Evolutionary conservation across 1,140 invertebrate species (phyloP).

Genomic region (Drosophila punjabiensis): DNA sequence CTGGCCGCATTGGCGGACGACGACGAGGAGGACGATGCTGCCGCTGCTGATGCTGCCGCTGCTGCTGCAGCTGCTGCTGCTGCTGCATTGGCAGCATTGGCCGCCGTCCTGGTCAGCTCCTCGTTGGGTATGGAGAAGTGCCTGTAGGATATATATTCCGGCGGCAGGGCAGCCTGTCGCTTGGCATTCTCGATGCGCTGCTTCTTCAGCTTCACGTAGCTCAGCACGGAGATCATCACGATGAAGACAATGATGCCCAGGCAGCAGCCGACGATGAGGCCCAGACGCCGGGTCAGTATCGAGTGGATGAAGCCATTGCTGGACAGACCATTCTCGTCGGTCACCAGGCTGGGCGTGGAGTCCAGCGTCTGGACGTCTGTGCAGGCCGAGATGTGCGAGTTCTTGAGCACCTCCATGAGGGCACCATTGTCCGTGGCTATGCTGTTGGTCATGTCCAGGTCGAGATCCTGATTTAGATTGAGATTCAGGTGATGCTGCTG

Average conservation of each 20-base stretch:
- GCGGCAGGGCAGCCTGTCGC: constrained; percentile 87
- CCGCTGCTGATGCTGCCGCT: neutral
- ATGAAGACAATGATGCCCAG: constrained; percentile 94
- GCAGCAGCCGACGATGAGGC: constrained; percentile 93
- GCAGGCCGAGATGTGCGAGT: constrained; percentile 91
- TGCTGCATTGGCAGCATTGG: constrained; percentile 33
- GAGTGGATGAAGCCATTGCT: constrained; percentile 88
- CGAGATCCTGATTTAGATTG: constrained; percentile 34
- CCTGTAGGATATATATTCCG: constrained; percentile 91
- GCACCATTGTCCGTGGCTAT: constrained; percentile 85
- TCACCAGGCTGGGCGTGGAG: constrained; percentile 88
- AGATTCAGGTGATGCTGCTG: constrained; percentile 13
- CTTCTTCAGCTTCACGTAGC: constrained; percentile 94
- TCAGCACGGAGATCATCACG: constrained; percentile 92
- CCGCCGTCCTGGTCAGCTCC: constrained; percentile 69
- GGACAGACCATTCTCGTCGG: constrained; percentile 88
- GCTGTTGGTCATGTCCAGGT: constrained; percentile 58
- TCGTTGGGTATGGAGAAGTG: constrained; percentile 88
- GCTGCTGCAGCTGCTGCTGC: constrained; percentile 38
- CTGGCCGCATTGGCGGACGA: neutral
- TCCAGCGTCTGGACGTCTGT: constrained; percentile 92
- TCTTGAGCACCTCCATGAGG: constrained; percentile 89
- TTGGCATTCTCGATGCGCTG: constrained; percentile 90
- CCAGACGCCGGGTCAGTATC: constrained; percentile 91
- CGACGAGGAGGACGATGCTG: neutral